These are phyloP conservation scores for Podarcis lilfordi DNA, from an alignment of 2,797 vertebrate species.

Conservation along the genomic window DNA sequence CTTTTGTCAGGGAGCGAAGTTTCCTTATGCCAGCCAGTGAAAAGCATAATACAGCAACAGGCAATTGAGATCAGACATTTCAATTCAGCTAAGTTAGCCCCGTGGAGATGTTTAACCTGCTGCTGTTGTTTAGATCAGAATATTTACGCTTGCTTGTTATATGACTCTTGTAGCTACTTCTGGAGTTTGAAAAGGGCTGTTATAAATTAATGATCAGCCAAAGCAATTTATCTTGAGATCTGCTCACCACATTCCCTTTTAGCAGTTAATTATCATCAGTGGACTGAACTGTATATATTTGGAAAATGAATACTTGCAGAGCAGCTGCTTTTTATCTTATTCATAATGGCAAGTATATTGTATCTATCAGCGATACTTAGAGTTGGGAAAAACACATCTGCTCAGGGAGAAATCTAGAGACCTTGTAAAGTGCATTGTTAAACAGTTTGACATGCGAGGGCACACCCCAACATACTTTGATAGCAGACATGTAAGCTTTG, in stretches of 20 bases:
- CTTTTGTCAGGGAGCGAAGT: slow-evolving; percentile 78
- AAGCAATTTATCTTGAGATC: slow-evolving; percentile 66
- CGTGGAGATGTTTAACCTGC: slow-evolving; percentile 70
- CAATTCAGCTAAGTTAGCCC: slow-evolving; percentile 71
- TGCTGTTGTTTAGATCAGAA: slow-evolving; percentile 67
- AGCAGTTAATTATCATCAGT: slow-evolving; percentile 63
- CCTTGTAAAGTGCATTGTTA: slow-evolving; percentile 39
- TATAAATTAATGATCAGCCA: slow-evolving; percentile 71
- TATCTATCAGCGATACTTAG: slow-evolving; percentile 52
- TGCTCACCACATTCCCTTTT: slow-evolving; percentile 56
- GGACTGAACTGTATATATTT: slow-evolving; percentile 49
- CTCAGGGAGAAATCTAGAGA: slow-evolving; percentile 35
- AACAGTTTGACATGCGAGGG: slow-evolving; percentile 1
- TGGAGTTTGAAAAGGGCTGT: slow-evolving; percentile 54
- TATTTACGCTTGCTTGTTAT: slow-evolving; percentile 66
- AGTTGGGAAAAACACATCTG: slow-evolving; percentile 62
- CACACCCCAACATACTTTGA: background rate
- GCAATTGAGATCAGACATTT: slow-evolving; percentile 75
- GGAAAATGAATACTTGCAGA: slow-evolving; percentile 59
- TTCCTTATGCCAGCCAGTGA: slow-evolving; percentile 75
- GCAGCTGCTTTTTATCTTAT: slow-evolving; percentile 67
- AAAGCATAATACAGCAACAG: slow-evolving; percentile 66
- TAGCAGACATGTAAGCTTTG: background rate
- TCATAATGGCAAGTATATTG: slow-evolving; percentile 63
- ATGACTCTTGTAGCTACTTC: slow-evolving; percentile 46